Conservation (phyloP, 2,888 invertebrate species). For the Fragum sueziense region DNA sequence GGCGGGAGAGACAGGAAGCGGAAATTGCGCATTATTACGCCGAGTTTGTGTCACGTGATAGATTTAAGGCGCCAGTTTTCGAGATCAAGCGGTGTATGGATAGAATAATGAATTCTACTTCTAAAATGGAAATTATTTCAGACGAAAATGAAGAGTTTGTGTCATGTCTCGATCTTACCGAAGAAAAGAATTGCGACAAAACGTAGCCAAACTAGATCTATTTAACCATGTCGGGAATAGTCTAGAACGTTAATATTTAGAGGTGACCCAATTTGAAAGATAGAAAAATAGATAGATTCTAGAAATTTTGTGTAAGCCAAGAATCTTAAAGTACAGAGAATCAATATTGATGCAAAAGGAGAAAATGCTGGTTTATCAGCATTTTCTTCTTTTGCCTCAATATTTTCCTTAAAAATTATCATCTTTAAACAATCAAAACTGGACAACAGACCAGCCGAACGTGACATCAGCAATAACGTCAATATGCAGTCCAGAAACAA, state of each 20-base stretch:
- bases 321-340: too few relatives aligned
- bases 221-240: too few relatives aligned
- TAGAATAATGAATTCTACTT: conserved; percentile 4
- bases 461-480: conserved; percentile 1
- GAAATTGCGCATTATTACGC: conserved; percentile 64
- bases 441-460: neutral
- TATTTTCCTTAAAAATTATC: too few relatives aligned
- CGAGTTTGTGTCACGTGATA: conserved; percentile 66
- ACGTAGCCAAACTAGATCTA: too few relatives aligned
- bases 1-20: conserved; percentile 67
- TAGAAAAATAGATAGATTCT: too few relatives aligned
- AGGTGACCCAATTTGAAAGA: too few relatives aligned
- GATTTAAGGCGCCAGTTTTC: conserved; percentile 60
- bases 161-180: conserved; percentile 27
- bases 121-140: neutral
- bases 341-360: too few relatives aligned
- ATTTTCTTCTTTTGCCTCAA: too few relatives aligned
- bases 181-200: too few relatives aligned
- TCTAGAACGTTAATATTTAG: too few relatives aligned
- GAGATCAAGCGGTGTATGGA: conserved; percentile 51
- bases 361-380: too few relatives aligned
- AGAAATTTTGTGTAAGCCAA: too few relatives aligned
- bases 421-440: neutral
- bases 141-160: conserved; percentile 24
- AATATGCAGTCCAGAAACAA: neutral